Evolutionary conservation across 37 sponge, comb jelly and placozoan genomes (phyloP), one percentile per base, ranked within the genome.

Genomic region (Crambe crambe): DNA sequence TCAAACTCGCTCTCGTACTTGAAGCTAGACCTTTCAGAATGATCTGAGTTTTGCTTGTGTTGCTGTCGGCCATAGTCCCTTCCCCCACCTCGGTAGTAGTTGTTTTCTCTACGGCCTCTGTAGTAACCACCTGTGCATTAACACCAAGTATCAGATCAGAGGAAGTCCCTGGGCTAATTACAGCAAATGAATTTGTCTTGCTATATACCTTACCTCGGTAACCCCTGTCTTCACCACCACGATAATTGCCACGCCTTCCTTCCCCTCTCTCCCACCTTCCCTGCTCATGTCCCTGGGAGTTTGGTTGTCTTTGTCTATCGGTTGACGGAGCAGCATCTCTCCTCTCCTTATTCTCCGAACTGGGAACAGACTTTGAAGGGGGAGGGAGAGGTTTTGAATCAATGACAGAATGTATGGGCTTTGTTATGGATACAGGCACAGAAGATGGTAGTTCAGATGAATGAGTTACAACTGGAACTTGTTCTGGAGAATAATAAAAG

Each of bases 1-100:
- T 96, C 99, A 83, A 98, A 98, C 40, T 98, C 99, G 29, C 73
- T 86, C 21, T 97, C 97, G 63, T 85, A 95, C 42, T 83, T 80
- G 34, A 79, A 60, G 23, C 78, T 37, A 41, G 29, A 37, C 23
- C 59, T 27, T n/a, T 27, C 54, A 30, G 10, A 17, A 5, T 30
- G 34, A 30, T 30, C 35, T 74, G 58, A 41, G n/a, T 64, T 32
- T 54, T 15, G 2, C 15, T 56, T 1, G 30, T 39, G 75, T 3
- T n/a, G 37, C 20, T 58, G 62, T 56, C 59, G 2, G 27, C 31
- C 12, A 74, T 37, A 20, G 5, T 34, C 56, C 35, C 74, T 31
- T 47, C 74, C 35, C 17, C 74, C 56, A 1, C 56, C 8, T 6
- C 56, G 56, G 35, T 54, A 47, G 18, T 73, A 8, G 35, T 54